Percentiles rank a stretch among this genome's conserved stretches.
These are phyloP conservation scores for Mactromeris polynyma DNA, from an alignment of 2,888 invertebrate species.

Conservation along the genomic window DNA sequence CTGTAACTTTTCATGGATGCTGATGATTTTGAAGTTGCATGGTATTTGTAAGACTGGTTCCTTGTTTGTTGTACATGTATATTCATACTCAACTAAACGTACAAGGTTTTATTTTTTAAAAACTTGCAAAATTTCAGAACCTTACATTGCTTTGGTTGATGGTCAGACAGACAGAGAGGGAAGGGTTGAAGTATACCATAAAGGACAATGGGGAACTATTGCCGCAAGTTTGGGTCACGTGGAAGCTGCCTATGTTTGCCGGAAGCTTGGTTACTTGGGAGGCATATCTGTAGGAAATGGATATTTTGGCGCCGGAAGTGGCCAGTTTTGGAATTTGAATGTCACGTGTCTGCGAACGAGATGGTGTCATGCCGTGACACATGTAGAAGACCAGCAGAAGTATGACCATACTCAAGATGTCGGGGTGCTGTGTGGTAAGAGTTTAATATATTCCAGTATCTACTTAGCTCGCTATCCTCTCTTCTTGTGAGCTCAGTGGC, in stretches of 20 bases:
- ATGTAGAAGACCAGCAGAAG: conserved; percentile 38
- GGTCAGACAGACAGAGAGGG: conserved; percentile 79
- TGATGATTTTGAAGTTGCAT: too few species aligned
- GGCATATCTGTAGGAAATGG: conserved; percentile 79
- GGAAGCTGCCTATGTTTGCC: conserved; percentile 82
- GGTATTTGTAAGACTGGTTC: too few species aligned
- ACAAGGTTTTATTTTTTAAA: too few species aligned
- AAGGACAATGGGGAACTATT: conserved; percentile 82
- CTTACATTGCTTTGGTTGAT: conserved; percentile 79
- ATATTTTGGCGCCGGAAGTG: conserved; percentile 77
- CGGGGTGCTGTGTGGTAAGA: conserved; percentile 82
- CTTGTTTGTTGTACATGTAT: too few species aligned
- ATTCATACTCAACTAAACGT: too few species aligned
- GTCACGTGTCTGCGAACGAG: conserved; percentile 76
- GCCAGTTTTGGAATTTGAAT: conserved; percentile 78
- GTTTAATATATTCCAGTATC: not conserved
- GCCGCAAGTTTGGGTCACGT: conserved; percentile 77
- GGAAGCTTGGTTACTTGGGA: conserved; percentile 79
- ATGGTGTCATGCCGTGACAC: conserved; percentile 71
- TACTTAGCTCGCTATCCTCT: too few species aligned
- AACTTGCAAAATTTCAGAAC: conserved; percentile 70
- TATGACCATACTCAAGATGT: conserved; percentile 76
- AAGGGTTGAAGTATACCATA: conserved; percentile 81
- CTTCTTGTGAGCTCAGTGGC: too few species aligned
- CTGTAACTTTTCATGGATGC: too few species aligned